Evolutionary conservation across 2,888 invertebrate genomes (phyloP), one percentile per base, ranked within the genome.

Genomic region (Dendrolimus pini): DNA sequence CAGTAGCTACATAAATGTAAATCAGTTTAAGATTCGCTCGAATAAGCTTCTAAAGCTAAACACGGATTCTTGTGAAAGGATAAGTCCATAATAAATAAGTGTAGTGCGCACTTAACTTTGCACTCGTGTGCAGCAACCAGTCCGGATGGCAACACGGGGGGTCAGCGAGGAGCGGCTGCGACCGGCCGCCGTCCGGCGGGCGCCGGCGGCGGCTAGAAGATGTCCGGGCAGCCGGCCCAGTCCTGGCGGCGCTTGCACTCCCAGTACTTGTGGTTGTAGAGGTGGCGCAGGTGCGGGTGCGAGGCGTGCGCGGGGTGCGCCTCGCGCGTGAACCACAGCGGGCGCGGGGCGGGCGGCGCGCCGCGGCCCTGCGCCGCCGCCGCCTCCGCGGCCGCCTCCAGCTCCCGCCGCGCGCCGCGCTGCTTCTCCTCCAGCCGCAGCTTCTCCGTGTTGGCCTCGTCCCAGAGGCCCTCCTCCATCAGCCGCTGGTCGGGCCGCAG

Each of bases 401-500:
- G 93, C 70, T 92, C 82, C 64, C 97, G 93, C 57, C 99, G 91
- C 64, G 92, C 93, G 8, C 93, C 91, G 65, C 99, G 93, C 89
- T 99, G 99, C 85, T 99, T 99, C 83, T 99, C 99, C 85, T 99
- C 99, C 41, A 99, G 92, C 1, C 94, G 91, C 69, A 89, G 74
- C 71, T 97, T 97, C 82, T 96, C 96, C 1, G 89, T 80, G 85
- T 98, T 98, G 60, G 98, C 98, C 64, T 95, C 96, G 74, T 98
- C 96, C 96, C 98, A 98, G 58, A 92, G 91, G 3, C 98, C 98
- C 62, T 96, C 93, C 86, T 99, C 99, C 99, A 99, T 99, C 69
- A 98, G 93, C 57, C 99, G 93, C 90, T 99, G 99, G 93, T 99
- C 99, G 60, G 99, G 99, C 59, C 99, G 93, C 57, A 93, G 85